Percentiles rank a stretch among this genome's conserved stretches.
Evolutionary conservation across 2,888 invertebrate genomes (phyloP).

Genomic region (Cerceris rybyensis): DNA sequence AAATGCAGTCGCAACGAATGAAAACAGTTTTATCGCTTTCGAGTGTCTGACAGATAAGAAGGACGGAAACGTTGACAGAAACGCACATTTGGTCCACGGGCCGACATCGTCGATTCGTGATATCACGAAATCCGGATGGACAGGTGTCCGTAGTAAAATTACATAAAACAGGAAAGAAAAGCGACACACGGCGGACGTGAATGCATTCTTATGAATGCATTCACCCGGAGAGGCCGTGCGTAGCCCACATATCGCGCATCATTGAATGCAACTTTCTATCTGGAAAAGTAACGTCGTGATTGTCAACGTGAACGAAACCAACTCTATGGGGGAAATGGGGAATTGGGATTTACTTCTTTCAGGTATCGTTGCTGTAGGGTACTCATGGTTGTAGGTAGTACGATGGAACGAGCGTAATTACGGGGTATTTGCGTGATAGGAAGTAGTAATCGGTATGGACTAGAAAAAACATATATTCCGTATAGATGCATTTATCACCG

Average conservation of each 20-base stretch:
- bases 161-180: conserved; percentile 61
- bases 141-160: conserved; percentile 66
- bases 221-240: conserved; percentile 62
- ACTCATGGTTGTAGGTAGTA: neutral
- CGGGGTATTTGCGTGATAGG: conserved; percentile 35
- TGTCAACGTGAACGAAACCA: conserved; percentile 49
- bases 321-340: neutral
- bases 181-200: conserved; percentile 57
- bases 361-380: neutral
- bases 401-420: conserved; percentile 1
- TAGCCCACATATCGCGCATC: conserved; percentile 68
- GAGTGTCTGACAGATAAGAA: conserved; percentile 44
- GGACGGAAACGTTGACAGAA: conserved; percentile 43
- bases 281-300: conserved; percentile 43
- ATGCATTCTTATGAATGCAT: conserved; percentile 71
- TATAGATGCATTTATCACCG: neutral
- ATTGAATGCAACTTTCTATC: conserved; percentile 72
- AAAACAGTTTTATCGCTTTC: conserved; percentile 26
- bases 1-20: conserved; percentile 2
- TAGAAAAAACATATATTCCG: conserved; percentile 1
- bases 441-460: conserved; percentile 36
- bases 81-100: conserved; percentile 8
- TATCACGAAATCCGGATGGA: conserved; percentile 34
- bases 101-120: conserved; percentile 11
- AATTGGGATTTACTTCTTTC: neutral